Evolutionary conservation across 2,888 invertebrate genomes (phyloP), one percentile per base, ranked within the genome.

Genomic region (Diadegma fenestrale): DNA sequence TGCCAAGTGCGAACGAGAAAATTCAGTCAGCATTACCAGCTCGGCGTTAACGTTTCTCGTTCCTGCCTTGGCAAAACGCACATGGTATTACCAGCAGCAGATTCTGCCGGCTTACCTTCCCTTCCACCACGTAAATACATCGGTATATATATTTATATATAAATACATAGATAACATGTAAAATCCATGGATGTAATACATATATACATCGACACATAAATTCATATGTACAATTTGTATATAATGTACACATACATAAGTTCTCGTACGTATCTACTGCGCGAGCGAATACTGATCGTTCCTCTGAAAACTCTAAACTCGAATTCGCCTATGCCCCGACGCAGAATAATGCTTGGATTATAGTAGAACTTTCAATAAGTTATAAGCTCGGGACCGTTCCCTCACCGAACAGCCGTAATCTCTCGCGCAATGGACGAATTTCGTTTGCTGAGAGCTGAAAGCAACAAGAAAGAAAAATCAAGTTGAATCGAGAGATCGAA

Each of bases 1-100:
- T 85, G 78, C 81, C n/a, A 76, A 71, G 81, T 85, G 85, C 77
- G 85, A 43, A 81, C 61, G 76, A 71, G 81, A 81, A 84, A 84
- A 84, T 81, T 84, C 81, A 77, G 72, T 84, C 73, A 72, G 72
- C 51, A 22, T 61, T 61, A 51, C 51, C 45, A 61, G 41, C 63
- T 77, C 51, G 68, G 71, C 63, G 68, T 51, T 80, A 79, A 33
- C 45, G 68, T 71, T 64, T 76, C 69, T 73, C 83, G 61, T 79
- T 69, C 51, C 54, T 41, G 68, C 69, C 51, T 75, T 75, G 30
- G 61, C 63, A 75, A 22, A 73, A 75, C 75, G 75, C 75, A 63
- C 64, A 41, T 45, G 71, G 66, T 63, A 79, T 82, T 82, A 82
- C 78, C 75, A 45, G 63, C 63, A 61, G 73, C 63, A 63, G 75